phyloP scores from a whole-genome alignment of 1,140 invertebrate genomes.

The Papilio dardanus region DNA sequence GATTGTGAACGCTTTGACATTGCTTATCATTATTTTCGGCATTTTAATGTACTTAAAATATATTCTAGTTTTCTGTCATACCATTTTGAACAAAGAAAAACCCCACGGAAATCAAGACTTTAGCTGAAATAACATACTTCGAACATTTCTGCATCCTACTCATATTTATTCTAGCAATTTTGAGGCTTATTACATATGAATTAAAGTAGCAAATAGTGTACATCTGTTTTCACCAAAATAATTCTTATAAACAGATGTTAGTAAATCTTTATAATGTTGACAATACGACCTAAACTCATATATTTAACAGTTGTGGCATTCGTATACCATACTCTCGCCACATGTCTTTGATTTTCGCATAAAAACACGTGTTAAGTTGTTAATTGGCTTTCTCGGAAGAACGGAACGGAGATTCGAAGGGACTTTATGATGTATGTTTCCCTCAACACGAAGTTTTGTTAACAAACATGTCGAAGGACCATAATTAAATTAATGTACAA shows the following conservation, averaged over 20 bases:
- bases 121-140: background rate
- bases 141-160: background rate
- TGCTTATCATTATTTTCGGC: background rate
- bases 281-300: conserved; percentile 5
- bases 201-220: conserved; percentile 2
- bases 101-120: background rate
- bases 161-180: background rate
- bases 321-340: conserved; percentile 44
- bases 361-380: conserved; percentile 76
- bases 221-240: background rate
- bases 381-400: conserved; percentile 73
- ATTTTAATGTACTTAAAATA: background rate
- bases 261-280: conserved; percentile 19
- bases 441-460: conserved; percentile 47
- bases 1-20: background rate
- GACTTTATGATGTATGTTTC: conserved; percentile 63
- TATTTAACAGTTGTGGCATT: conserved; percentile 35
- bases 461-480: conserved; percentile 40
- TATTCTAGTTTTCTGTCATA: background rate
- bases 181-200: background rate
- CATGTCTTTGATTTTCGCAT: conserved; percentile 52
- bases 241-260: conserved; percentile 19
- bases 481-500: conserved; percentile 34
- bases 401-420: conserved; percentile 46
- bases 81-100: background rate